phyloP scores from a whole-genome alignment of 2,888 invertebrate genomes.

The Iselma pallidipennis region DNA sequence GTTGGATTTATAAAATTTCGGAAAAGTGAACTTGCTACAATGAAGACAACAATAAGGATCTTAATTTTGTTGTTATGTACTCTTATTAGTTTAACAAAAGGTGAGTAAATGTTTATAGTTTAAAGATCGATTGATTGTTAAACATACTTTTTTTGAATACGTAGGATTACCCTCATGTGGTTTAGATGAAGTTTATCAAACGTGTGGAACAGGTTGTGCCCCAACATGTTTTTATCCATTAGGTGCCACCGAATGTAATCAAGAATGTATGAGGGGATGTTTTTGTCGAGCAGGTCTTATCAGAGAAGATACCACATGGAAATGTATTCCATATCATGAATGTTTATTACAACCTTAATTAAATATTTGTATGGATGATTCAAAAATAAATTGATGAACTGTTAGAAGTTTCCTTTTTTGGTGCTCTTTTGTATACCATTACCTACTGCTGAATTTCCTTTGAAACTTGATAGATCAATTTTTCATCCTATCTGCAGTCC shows the following conservation, averaged over 20 bases:
- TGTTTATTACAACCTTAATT: neutral
- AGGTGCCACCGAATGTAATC: neutral
- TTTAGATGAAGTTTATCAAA: neutral
- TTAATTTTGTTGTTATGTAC: too few relatives aligned
- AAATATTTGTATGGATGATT: too few relatives aligned
- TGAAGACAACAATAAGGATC: too few relatives aligned
- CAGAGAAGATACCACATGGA: neutral
- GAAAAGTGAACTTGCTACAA: too few relatives aligned
- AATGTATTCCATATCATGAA: neutral
- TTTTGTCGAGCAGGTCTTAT: neutral
- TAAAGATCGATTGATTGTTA: neutral
- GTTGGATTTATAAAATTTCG: too few relatives aligned
- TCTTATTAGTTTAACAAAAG: neutral
- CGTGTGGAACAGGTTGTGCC: neutral
- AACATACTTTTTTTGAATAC: neutral
- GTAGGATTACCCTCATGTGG: neutral
- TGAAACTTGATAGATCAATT: too few relatives aligned
- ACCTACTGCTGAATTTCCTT: too few relatives aligned
- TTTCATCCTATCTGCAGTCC: too few relatives aligned
- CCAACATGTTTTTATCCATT: neutral
- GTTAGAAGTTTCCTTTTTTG: too few relatives aligned
- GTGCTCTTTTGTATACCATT: too few relatives aligned
- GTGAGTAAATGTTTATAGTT: neutral
- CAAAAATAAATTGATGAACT: too few relatives aligned
- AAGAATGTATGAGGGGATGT: neutral